Percentiles rank a stretch among this genome's conserved stretches.
phyloP scores from a whole-genome alignment of 2,797 vertebrate species.

The Enteromius treurensis region DNA sequence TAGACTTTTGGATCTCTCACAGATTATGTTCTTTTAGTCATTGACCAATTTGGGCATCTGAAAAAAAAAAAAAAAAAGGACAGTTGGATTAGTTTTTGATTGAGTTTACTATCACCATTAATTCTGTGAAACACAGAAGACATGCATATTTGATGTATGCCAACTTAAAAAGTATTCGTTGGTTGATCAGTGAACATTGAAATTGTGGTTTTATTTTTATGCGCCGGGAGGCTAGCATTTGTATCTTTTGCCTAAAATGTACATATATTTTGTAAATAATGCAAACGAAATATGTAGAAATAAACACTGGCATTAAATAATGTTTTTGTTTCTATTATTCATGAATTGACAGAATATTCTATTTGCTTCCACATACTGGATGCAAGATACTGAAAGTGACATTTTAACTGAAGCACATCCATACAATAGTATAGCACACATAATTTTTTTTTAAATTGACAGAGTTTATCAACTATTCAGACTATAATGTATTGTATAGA shows the following conservation, averaged over 20 bases:
- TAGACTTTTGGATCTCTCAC: conserved; percentile 54
- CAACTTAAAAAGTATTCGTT: neutral
- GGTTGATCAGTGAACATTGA: conserved; percentile 13
- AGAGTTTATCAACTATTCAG: neutral
- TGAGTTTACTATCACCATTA: neutral
- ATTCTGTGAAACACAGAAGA: neutral
- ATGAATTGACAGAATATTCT: neutral
- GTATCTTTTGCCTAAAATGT: conserved; percentile 19
- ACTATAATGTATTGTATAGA: neutral
- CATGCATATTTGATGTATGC: neutral
- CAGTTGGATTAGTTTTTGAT: conserved; percentile 1
- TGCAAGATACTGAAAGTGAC: neutral
- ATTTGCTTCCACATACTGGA: neutral
- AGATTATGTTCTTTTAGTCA: conserved; percentile 17
- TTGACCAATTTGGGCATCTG: conserved; percentile 13
- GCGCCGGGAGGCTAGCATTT: conserved; percentile 14
- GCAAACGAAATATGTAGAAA: conserved; percentile 27
- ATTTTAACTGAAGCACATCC: neutral
- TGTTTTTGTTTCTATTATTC: conserved; percentile 2
- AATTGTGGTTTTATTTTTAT: conserved; percentile 19
- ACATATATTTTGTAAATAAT: conserved; percentile 37
- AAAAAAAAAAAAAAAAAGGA: conserved; percentile 10
- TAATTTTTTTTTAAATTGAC: neutral
- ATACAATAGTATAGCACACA: neutral
- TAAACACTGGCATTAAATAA: conserved; percentile 37